These are phyloP conservation scores for Cheirogaleus major DNA, from an alignment of 2,797 vertebrate genomes.

Conservation along the genomic window DNA sequence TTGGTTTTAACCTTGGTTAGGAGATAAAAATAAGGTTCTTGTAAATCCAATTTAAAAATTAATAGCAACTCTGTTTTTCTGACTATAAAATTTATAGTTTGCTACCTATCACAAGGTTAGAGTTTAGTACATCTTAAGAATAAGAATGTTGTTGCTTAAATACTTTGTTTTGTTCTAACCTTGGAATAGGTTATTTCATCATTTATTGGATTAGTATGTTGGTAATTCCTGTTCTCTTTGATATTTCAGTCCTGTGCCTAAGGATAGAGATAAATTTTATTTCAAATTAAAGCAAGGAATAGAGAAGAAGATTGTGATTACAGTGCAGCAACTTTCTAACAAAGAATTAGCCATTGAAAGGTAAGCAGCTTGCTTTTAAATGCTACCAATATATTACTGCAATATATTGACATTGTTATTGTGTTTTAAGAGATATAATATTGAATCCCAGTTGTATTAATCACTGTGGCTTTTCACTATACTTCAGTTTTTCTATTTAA, in stretches of 20 bases:
- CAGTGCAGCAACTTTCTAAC: constrained; percentile 96
- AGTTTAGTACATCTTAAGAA: constrained; percentile 32
- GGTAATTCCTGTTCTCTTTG: constrained; percentile 58
- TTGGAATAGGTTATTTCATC: not conserved
- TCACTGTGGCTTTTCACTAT: not conserved
- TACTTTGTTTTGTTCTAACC: constrained; percentile 4
- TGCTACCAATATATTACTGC: not conserved
- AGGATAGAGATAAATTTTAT: constrained; percentile 98
- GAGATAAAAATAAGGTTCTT: not conserved
- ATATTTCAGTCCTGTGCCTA: constrained; percentile 93
- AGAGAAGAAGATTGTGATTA: constrained; percentile 96
- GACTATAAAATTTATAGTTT: not conserved
- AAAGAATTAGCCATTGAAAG: constrained; percentile 97
- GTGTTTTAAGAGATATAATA: not conserved
- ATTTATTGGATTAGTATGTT: constrained; percentile 38
- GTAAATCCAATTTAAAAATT: not conserved
- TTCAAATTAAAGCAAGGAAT: constrained; percentile 97
- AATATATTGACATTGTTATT: not conserved
- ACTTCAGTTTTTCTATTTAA: not conserved
- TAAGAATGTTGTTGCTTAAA: constrained; percentile 34
- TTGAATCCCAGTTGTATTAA: not conserved
- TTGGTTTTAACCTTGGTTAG: constrained; percentile 2
- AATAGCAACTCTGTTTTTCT: not conserved
- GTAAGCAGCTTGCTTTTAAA: constrained; percentile 83
- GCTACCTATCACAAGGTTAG: not conserved